phyloP scores from a whole-genome alignment of 2,113 vertebrate genomes.

The Hypocryptadius cinnamomeus region DNA sequence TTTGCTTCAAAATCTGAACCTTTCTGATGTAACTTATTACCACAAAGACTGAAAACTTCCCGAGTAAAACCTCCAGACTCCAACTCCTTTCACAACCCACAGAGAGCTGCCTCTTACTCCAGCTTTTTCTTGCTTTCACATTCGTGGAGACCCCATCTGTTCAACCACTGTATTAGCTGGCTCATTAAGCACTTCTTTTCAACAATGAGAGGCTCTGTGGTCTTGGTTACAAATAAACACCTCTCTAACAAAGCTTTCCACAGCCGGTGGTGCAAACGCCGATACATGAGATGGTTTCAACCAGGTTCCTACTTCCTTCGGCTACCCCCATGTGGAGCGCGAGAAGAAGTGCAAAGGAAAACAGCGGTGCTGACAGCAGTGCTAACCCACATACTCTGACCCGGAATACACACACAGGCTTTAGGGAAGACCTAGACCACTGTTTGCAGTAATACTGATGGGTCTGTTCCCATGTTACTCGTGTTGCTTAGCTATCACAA shows the following conservation, averaged over 20 bases:
- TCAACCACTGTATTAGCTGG: background rate
- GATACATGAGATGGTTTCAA: fast-evolving
- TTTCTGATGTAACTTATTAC: background rate
- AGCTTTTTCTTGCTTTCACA: background rate
- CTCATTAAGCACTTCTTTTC: background rate
- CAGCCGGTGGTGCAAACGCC: fast-evolving
- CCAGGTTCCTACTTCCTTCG: background rate
- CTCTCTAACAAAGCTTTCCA: background rate
- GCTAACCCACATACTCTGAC: background rate
- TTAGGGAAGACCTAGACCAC: background rate
- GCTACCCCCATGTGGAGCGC: background rate
- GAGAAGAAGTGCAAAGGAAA: background rate
- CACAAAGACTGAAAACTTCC: background rate
- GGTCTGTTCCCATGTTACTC: background rate
- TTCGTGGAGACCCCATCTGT: background rate
- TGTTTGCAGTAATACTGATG: background rate
- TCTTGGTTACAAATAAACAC: fast-evolving
- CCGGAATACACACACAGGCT: background rate
- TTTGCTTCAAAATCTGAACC: background rate
- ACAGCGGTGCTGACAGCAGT: background rate
- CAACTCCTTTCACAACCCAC: background rate
- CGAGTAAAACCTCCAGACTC: background rate
- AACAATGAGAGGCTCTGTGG: background rate
- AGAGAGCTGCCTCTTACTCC: background rate
- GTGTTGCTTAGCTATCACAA: background rate